Conservation (phyloP, 2,888 invertebrate species). For the Drosophila mercatorum region DNA sequence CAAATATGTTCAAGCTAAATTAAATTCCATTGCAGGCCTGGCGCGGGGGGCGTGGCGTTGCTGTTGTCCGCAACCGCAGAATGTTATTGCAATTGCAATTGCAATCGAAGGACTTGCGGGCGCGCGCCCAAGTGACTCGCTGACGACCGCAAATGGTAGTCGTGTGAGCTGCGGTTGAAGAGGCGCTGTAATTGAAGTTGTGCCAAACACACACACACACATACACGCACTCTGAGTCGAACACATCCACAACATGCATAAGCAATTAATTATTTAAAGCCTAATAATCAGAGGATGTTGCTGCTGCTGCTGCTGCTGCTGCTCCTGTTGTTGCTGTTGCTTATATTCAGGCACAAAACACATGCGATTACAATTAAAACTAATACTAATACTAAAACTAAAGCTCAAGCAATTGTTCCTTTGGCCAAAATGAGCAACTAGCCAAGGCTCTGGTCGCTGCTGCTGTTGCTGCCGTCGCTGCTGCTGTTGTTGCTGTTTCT, state of each 20-base stretch:
- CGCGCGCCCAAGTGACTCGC: conserved; percentile 40
- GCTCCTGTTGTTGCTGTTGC: conserved; percentile 21
- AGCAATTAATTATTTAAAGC: conserved; percentile 76
- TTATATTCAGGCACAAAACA: conserved; percentile 20
- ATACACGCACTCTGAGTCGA: conserved; percentile 3
- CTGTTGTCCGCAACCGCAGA: conserved; percentile 52
- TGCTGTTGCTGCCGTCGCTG: neutral
- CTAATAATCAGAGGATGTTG: conserved; percentile 63
- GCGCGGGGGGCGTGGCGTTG: too few relatives aligned
- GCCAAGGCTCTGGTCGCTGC: too few relatives aligned
- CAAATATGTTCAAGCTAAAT: too few relatives aligned
- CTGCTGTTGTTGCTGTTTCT: conserved; percentile 50
- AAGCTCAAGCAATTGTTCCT: conserved; percentile 54
- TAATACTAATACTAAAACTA: conserved; percentile 35
- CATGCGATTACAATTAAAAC: conserved; percentile 74
- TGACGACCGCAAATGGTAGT: conserved; percentile 53
- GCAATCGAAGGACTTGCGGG: conserved; percentile 23
- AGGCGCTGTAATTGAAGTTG: conserved; percentile 10
- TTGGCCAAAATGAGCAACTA: too few relatives aligned
- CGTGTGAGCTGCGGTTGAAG: conserved; percentile 20
- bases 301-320: conserved; percentile 26
- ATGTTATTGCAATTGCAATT: conserved; percentile 70
- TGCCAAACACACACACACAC: conserved; percentile 8
- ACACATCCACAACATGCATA: conserved; percentile 39
- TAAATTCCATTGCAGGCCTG: too few relatives aligned